Percentiles rank a stretch among this genome's conserved stretches.
Evolutionary conservation across 2,797 vertebrate genomes (phyloP).

Genomic region (Columba guinea): DNA sequence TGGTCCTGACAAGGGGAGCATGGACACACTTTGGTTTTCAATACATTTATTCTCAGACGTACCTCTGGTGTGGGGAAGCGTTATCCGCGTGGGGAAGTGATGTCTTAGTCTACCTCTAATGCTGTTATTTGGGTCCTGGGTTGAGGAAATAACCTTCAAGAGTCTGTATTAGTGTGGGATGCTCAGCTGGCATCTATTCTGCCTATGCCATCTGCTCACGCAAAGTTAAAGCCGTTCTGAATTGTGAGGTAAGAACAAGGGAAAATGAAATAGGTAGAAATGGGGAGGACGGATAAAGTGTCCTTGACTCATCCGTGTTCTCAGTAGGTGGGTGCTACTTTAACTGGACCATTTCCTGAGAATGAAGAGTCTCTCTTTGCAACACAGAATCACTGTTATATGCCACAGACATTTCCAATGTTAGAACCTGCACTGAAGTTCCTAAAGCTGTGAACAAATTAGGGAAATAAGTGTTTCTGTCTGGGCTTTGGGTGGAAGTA

Average conservation of each 20-base stretch:
- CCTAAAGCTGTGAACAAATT: neutral
- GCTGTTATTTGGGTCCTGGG: neutral
- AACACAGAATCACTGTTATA: fast-evolving
- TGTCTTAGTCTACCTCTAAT: neutral
- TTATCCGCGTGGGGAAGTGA: neutral
- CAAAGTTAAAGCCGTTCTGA: neutral
- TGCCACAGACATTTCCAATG: neutral
- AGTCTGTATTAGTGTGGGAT: fast-evolving
- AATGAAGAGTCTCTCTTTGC: neutral
- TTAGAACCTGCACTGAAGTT: neutral
- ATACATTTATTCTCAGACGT: neutral
- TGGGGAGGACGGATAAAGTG: neutral
- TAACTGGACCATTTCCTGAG: neutral
- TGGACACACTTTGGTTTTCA: neutral
- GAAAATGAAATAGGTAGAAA: neutral
- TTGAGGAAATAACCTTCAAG: neutral
- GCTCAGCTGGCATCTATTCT: neutral
- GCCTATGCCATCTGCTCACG: neutral
- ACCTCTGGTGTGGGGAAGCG: too few species aligned
- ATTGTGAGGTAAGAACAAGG: neutral
- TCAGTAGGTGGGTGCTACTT: neutral
- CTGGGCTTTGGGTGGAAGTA: neutral
- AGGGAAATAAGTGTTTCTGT: neutral
- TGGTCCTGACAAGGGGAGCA: neutral
- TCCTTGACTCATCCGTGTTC: neutral